These are phyloP conservation scores for Neodiprion pinetum DNA, from an alignment of 1,140 invertebrate genomes.

Conservation along the genomic window DNA sequence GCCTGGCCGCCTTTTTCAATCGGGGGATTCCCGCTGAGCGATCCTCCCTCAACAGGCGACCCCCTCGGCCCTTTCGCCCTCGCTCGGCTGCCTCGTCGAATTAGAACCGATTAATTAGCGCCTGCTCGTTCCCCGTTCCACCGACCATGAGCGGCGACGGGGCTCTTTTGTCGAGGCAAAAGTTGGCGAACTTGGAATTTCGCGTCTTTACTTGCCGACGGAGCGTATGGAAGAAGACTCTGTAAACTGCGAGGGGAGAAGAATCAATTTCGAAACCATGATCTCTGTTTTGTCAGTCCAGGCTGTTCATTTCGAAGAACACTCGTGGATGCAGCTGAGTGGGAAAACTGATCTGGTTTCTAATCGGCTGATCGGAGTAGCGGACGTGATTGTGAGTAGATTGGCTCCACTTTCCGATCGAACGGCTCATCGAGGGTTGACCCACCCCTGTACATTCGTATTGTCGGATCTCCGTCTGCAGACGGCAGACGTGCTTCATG, in stretches of 20 bases:
- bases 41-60: neutral
- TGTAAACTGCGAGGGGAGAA: no score
- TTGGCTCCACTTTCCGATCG: neutral
- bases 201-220: no score
- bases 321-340: no score
- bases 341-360: neutral
- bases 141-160: no score
- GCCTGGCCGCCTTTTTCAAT: slow-evolving; percentile 24
- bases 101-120: neutral
- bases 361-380: neutral
- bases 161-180: no score
- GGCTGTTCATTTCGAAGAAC: no score
- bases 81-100: neutral
- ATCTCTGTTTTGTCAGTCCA: no score
- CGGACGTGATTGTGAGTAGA: neutral
- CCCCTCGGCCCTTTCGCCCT: slow-evolving; percentile 28
- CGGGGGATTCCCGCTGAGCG: slow-evolving; percentile 26
- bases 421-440: neutral
- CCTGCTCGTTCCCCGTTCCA: no score
- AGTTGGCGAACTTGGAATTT: no score
- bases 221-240: no score
- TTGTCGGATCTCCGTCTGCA: neutral
- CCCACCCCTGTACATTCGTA: no score
- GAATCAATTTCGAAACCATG: no score
- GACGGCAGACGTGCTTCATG: neutral